Evolutionary conservation across 2,888 invertebrate genomes (phyloP), one percentile per base, ranked within the genome.

Genomic region (Lochmaea crataegi): DNA sequence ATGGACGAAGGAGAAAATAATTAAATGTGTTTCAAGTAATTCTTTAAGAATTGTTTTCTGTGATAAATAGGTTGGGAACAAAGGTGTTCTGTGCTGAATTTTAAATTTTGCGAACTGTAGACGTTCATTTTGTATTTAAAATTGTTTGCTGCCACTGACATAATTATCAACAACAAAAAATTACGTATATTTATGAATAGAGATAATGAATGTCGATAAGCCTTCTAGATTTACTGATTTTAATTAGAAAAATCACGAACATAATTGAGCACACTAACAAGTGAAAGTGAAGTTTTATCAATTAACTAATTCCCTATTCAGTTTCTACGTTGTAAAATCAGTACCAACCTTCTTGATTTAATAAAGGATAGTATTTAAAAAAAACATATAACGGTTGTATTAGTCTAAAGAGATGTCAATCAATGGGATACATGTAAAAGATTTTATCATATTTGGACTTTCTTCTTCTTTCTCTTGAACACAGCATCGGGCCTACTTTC

Each of bases 221-320:
- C 12, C 45, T 45, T 45, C 45, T 45, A 12, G n/a, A n/a, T 48
- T n/a, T 48, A 48, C n/a, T n/a, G n/a, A 48, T 48, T 57, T 26
- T 57, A 57, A 57, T 57, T 57, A 57, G 26, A 57, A 57, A 57
- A 57, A 57, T 57, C 57, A 56, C 16, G 56, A 16, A 56, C 11
- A 57, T 26, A 57, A 22, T 57, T 57, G 22, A 57, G 57, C 12
- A 7, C 32, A 26, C 32, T 9, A 48, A 26, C 51, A 38, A 38
- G 65, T 14, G 65, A 65, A 65, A 65, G 65, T 65, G 38, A 53
- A 65, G 12, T 65, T 65, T 65, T 53, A 53, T 56, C 65, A 65
- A 65, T 66, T 66, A 66, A 57, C 66, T 57, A 42, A 66, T 66
- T 57, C 66, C 16, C 56, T 66, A 57, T 66, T 66, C 66, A 57